A percentile compares a stretch with the other conserved stretches of the same genome.
These are phyloP conservation scores for Climacteris rufus DNA, from an alignment of 2,113 vertebrate genomes.

Conservation along the genomic window DNA sequence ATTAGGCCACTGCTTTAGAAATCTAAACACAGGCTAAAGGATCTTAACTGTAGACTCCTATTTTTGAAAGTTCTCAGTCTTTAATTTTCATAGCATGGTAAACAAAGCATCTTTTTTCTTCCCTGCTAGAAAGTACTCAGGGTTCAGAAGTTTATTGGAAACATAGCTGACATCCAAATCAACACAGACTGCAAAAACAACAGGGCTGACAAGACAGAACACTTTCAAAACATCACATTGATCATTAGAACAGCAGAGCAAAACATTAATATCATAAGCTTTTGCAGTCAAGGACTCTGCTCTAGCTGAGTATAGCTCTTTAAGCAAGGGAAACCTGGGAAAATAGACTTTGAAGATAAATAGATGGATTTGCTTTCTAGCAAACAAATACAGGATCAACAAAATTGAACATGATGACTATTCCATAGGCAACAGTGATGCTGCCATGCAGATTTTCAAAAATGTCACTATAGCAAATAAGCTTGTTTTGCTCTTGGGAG, in stretches of 20 bases:
- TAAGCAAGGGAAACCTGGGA: neutral
- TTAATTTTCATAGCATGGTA: slow-evolving; percentile 38
- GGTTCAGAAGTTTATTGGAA: slow-evolving; percentile 66
- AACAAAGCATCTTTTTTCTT: slow-evolving; percentile 44
- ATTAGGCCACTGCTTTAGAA: neutral
- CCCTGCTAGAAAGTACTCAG: slow-evolving; percentile 25
- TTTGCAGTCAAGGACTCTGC: slow-evolving; percentile 27
- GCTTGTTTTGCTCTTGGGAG: slow-evolving; percentile 32
- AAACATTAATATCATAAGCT: slow-evolving; percentile 56
- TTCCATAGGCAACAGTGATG: slow-evolving; percentile 50
- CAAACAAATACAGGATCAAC: slow-evolving; percentile 56
- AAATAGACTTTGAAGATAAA: slow-evolving; percentile 60
- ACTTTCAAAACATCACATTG: slow-evolving; percentile 57
- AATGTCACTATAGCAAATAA: slow-evolving; percentile 59
- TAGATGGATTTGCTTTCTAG: slow-evolving; percentile 60
- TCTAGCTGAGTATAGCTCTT: slow-evolving; percentile 11
- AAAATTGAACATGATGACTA: slow-evolving; percentile 63
- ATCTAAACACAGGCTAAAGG: neutral
- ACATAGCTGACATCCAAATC: slow-evolving; percentile 60
- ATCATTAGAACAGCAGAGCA: slow-evolving; percentile 62
- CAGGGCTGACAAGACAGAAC: slow-evolving; percentile 62
- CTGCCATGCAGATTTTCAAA: slow-evolving; percentile 59
- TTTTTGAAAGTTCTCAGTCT: slow-evolving; percentile 21
- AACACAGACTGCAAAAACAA: slow-evolving; percentile 59
- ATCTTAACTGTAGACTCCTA: neutral